A percentile compares a stretch with the other conserved stretches of the same genome.
phyloP scores from a whole-genome alignment of 2,113 vertebrate species.

The Hydrochoerus hydrochaeris region DNA sequence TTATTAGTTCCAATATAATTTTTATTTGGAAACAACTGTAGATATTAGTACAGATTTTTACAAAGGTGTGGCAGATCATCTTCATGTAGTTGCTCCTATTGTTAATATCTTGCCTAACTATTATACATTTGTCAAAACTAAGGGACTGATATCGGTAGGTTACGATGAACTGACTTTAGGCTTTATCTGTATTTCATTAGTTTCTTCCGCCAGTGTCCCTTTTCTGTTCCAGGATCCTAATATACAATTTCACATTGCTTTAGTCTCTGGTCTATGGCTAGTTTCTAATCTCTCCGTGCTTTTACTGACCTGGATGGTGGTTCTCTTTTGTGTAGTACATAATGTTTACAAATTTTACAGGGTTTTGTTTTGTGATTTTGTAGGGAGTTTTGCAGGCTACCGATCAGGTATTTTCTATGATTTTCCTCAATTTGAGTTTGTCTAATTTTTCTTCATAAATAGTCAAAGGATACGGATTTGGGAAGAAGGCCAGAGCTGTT shows the following conservation, averaged over 20 bases:
- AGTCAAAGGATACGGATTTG: background rate
- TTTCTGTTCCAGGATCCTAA: background rate
- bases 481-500: background rate
- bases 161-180: background rate
- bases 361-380: background rate
- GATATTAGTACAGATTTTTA: background rate
- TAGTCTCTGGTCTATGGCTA: background rate
- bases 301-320: background rate
- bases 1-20: background rate
- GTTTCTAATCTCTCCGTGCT: background rate
- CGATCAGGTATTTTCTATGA: background rate
- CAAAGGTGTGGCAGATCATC: background rate
- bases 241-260: no score
- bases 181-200: background rate
- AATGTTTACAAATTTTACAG: background rate
- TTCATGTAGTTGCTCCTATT: background rate
- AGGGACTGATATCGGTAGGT: background rate
- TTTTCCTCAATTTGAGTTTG: background rate
- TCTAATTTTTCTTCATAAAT: background rate
- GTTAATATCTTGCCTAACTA: background rate
- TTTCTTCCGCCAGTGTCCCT: background rate
- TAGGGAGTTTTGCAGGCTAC: background rate
- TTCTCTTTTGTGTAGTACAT: background rate
- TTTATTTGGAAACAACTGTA: slow-evolving; percentile 1
- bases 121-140: background rate